These are phyloP conservation scores for Dynastes tityus DNA, from an alignment of 2,888 invertebrate species.

Conservation along the genomic window DNA sequence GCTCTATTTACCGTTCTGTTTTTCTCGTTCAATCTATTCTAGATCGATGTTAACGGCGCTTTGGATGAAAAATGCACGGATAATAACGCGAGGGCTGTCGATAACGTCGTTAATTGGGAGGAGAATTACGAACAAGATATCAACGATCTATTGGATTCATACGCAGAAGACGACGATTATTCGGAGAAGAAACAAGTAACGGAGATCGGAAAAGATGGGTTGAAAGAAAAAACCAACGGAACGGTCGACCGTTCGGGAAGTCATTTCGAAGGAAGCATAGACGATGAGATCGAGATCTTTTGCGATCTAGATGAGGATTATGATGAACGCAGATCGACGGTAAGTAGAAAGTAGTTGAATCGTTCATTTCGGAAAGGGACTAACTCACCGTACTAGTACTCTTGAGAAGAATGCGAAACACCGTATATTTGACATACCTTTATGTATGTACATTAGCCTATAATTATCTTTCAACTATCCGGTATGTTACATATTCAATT, in stretches of 20 bases:
- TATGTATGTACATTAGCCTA: too few species aligned
- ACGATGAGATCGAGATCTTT: constrained; percentile 16
- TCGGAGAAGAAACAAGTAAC: background rate
- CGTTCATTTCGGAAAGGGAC: too few species aligned
- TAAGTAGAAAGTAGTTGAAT: constrained; percentile 12
- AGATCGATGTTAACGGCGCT: constrained; percentile 43
- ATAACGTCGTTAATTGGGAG: constrained; percentile 9
- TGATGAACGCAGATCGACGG: constrained; percentile 42
- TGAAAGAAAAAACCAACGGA: constrained; percentile 16
- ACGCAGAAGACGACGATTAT: background rate
- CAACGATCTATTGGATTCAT: constrained; percentile 31
- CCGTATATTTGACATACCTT: too few species aligned
- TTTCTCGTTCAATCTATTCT: constrained; percentile 20
- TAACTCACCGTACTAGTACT: too few species aligned
- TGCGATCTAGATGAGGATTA: constrained; percentile 12
- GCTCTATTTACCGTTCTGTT: constrained; percentile 16
- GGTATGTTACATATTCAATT: too few species aligned
- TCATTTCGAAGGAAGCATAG: background rate
- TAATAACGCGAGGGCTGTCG: background rate
- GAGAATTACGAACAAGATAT: constrained; percentile 14
- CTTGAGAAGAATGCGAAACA: too few species aligned
- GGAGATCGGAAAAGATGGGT: background rate
- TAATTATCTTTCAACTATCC: too few species aligned
- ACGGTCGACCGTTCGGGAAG: background rate
- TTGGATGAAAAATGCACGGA: constrained; percentile 24